These are phyloP conservation scores for Chymomyza amoena DNA, from an alignment of 2,888 invertebrate genomes.

Conservation along the genomic window DNA sequence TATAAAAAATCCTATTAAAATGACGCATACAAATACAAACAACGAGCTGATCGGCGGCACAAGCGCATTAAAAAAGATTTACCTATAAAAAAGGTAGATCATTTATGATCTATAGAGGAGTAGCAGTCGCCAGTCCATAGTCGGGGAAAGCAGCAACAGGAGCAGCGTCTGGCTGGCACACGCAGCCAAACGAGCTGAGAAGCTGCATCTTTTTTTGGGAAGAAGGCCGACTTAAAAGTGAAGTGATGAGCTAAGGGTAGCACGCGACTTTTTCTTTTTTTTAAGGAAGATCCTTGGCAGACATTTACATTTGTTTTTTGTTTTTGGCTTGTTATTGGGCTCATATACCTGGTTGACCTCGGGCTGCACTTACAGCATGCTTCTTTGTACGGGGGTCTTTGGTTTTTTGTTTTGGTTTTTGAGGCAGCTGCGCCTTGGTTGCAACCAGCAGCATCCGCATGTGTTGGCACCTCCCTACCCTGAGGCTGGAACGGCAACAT, in stretches of 20 bases:
- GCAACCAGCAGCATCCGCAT: slow-evolving; percentile 35
- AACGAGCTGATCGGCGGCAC: slow-evolving; percentile 52
- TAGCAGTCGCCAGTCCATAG: slow-evolving; percentile 12
- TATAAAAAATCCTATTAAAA: slow-evolving; percentile 72
- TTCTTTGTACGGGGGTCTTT: slow-evolving; percentile 12
- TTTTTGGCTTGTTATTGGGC: slow-evolving; percentile 19
- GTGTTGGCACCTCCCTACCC: neutral
- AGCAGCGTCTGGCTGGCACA: slow-evolving; percentile 51
- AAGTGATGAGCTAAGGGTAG: slow-evolving; percentile 26
- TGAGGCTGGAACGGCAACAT: slow-evolving; percentile 13
- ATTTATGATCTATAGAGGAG: slow-evolving; percentile 30
- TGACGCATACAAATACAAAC: slow-evolving; percentile 50
- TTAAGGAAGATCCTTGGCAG: slow-evolving; percentile 26
- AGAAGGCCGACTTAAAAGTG: slow-evolving; percentile 30
- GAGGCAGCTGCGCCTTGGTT: slow-evolving; percentile 60
- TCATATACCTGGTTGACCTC: slow-evolving; percentile 47
- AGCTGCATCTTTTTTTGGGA: slow-evolving; percentile 46
- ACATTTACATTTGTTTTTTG: slow-evolving; percentile 4
- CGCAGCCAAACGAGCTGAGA: slow-evolving; percentile 26
- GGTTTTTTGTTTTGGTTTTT: slow-evolving; percentile 14
- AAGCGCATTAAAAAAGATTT: slow-evolving; percentile 65
- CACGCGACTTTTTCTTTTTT: slow-evolving; percentile 45
- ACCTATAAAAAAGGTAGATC: slow-evolving; percentile 67
- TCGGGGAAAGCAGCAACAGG: slow-evolving; percentile 50
- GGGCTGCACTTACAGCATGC: slow-evolving; percentile 51